phyloP scores from a whole-genome alignment of 53 echinoderm and acorn worm species.

The Echinarachnius parma region DNA sequence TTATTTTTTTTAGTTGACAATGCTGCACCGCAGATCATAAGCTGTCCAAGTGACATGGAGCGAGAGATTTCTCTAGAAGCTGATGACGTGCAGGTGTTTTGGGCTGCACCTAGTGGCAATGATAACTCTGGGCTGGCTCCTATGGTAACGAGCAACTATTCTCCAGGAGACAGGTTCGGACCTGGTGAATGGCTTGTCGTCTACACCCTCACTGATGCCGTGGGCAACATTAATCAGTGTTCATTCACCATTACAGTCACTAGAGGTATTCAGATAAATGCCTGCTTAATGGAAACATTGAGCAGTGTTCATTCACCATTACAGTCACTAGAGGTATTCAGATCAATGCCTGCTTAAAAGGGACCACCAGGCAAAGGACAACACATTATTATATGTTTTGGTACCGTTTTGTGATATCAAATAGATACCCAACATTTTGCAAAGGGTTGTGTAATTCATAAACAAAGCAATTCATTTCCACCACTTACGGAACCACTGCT shows the following conservation, averaged over 20 bases:
- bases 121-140: constrained; percentile 42
- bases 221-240: constrained; percentile 55
- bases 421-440: no score
- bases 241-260: constrained; percentile 55
- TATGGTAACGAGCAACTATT: constrained; percentile 23
- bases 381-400: no score
- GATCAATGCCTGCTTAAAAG: no score
- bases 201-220: constrained; percentile 56
- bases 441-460: no score
- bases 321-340: background rate
- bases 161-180: constrained; percentile 42
- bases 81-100: constrained; percentile 5
- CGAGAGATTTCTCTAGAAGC: constrained; percentile 30
- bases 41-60: constrained; percentile 25
- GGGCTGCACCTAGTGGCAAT: constrained; percentile 14
- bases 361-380: no score
- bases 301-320: background rate
- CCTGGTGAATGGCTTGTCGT: constrained; percentile 46
- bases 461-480: no score
- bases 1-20: constrained; percentile 52
- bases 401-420: no score
- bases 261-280: constrained; percentile 40
- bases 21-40: constrained; percentile 25
- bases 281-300: background rate
- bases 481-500: no score